Conservation (phyloP, 2,113 vertebrate genomes). For the Lepus europaeus region DNA sequence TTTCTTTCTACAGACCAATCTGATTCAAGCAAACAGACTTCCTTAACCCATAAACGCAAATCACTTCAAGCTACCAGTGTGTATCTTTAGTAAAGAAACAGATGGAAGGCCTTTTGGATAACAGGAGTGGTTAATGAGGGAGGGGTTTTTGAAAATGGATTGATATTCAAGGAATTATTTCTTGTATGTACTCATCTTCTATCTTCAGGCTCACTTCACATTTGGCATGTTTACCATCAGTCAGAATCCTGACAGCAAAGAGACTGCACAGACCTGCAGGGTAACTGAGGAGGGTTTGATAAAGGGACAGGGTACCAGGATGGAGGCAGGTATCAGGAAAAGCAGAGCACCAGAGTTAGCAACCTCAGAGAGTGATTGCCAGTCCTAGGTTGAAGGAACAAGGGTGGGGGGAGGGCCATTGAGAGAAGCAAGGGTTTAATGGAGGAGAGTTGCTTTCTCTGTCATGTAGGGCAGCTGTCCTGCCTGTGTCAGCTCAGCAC, state of each 20-base stretch:
- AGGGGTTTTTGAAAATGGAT: slow-evolving; percentile 17
- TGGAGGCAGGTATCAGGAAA: background rate
- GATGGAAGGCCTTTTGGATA: background rate
- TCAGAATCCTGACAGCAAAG: slow-evolving; percentile 29
- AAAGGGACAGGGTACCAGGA: background rate
- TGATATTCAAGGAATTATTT: slow-evolving; percentile 17
- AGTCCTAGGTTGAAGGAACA: background rate
- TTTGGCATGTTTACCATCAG: background rate
- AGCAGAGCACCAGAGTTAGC: background rate
- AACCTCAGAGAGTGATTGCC: background rate
- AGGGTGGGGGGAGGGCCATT: background rate
- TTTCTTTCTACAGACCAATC: background rate
- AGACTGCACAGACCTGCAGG: background rate
- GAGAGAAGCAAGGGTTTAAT: background rate
- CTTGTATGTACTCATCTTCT: background rate
- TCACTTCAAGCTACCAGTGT: background rate
- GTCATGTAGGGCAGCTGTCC: background rate
- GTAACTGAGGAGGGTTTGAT: background rate
- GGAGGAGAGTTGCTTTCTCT: background rate
- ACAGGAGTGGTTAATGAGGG: background rate
- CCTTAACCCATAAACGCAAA: slow-evolving; percentile 12
- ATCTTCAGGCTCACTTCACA: background rate
- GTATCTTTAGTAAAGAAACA: background rate
- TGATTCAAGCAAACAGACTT: slow-evolving; percentile 26
- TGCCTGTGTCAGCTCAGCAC: background rate